Evolutionary conservation across 2,797 vertebrate genomes (phyloP).

Genomic region (Urosaurus nigricauda): DNA sequence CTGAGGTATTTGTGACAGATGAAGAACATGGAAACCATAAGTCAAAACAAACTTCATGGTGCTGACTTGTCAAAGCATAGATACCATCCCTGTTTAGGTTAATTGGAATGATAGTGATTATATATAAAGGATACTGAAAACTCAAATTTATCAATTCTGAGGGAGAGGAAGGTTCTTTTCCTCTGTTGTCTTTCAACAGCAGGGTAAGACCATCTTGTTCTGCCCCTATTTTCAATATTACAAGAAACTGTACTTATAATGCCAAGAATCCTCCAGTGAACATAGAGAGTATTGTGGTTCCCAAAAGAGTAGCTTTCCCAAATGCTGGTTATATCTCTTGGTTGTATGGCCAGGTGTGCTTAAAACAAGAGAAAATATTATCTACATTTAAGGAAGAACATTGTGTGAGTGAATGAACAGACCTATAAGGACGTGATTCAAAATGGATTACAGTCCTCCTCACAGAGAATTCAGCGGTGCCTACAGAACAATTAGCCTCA

Average conservation of each 20-base stretch:
- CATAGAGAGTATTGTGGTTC: no score
- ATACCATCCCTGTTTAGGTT: background rate
- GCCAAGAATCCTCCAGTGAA: no score
- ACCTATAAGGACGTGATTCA: background rate
- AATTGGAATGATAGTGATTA: background rate
- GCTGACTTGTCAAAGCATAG: background rate
- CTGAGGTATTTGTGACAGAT: background rate
- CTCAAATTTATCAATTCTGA: background rate
- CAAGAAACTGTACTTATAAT: background rate
- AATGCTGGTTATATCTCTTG: no score
- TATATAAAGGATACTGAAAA: background rate
- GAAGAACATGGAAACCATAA: background rate
- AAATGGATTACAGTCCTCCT: background rate
- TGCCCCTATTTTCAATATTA: background rate
- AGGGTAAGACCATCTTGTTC: background rate
- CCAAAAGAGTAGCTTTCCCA: no score
- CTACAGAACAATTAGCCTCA: background rate
- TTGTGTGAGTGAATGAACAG: background rate
- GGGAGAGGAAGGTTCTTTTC: no score
- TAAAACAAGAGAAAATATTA: background rate
- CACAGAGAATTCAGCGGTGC: background rate
- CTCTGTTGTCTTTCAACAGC: background rate
- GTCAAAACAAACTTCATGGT: background rate
- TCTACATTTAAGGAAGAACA: background rate
- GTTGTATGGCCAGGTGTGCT: background rate